These are phyloP conservation scores for Druon quercuslanigerum DNA, from an alignment of 1,140 invertebrate genomes.

Conservation along the genomic window DNA sequence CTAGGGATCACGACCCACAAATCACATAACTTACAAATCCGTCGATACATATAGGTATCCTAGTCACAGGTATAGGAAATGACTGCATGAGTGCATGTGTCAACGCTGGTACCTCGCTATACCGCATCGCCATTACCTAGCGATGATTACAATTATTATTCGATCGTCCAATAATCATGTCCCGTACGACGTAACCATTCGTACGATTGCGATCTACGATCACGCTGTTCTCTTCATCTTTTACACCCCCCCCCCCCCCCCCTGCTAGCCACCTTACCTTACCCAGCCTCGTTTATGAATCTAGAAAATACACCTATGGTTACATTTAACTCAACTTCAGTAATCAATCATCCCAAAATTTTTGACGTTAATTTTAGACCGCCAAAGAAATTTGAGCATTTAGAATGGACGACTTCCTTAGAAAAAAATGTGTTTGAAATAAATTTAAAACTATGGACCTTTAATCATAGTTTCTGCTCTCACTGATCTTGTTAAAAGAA, in stretches of 20 bases:
- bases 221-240: constrained; percentile 58
- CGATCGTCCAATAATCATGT: constrained; percentile 69
- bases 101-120: constrained; percentile 55
- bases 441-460: neutral
- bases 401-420: neutral
- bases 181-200: constrained; percentile 60
- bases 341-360: constrained; percentile 3
- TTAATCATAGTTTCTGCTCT: neutral
- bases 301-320: constrained; percentile 1
- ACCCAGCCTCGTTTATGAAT: neutral
- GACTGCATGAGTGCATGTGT: constrained; percentile 43
- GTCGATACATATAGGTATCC: neutral
- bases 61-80: neutral
- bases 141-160: constrained; percentile 72
- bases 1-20: constrained; percentile 1
- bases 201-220: constrained; percentile 59
- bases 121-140: constrained; percentile 50
- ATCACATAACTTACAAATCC: constrained; percentile 6
- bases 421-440: neutral
- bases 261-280: too few relatives aligned
- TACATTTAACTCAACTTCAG: neutral
- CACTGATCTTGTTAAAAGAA: neutral
- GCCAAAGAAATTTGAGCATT: neutral
- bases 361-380: constrained; percentile 2
- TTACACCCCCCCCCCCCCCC: constrained; percentile 32